Base-by-base conservation (phyloP, 2,888 invertebrate genomes). In the Cerceris rybyensis region DNA sequence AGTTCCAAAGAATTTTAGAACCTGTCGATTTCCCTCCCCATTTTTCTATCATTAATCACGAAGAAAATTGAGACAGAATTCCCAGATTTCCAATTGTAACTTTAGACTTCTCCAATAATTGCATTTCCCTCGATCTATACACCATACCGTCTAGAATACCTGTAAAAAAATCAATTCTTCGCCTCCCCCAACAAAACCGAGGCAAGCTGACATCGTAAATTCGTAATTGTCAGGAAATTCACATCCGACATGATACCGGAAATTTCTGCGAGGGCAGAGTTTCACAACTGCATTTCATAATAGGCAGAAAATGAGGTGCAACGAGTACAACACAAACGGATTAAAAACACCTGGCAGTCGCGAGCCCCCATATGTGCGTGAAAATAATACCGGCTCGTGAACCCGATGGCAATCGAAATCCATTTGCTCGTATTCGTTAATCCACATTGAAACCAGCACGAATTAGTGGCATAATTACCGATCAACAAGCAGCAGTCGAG, bases 391-490 rank as follows among this genome's bases (percentile, higher is more conserved):
- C 39, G 16, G 5, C 6, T 1, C 50, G 13, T 49, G n/a, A 16
- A 17, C 13, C 14, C 16, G 16, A 42, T n/a, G n/a, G 11, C 50
- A 9, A 11, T 7, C 41, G 42, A 13, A 58, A 63, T 64, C 43
- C 59, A 42, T 17, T 66, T 55, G 63, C 49, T 17, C 13, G 54
- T 39, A 17, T 52, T 58, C 63, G 73, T 67, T 61, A 58, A 69
- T 54, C 74, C 46, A 46, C 17, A 49, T 17, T 17, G 50, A 14
- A 42, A 42, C 52, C 11, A 11, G 43, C 14, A 8, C 61, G 72
- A 73, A 73, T 75, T 59, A 63, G 41, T 39, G 41, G 41, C 50
- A 43, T 63, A 67, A 73, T 73, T 73, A 67, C 58, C 41, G 58
- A 28, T 1, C 58, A 60, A 66, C 54, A 16, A 49, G 65, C 17